Evolutionary conservation across 2,797 vertebrate genomes (phyloP), one percentile per base, ranked within the genome.

Genomic region (Threskiornis aethiopicus): DNA sequence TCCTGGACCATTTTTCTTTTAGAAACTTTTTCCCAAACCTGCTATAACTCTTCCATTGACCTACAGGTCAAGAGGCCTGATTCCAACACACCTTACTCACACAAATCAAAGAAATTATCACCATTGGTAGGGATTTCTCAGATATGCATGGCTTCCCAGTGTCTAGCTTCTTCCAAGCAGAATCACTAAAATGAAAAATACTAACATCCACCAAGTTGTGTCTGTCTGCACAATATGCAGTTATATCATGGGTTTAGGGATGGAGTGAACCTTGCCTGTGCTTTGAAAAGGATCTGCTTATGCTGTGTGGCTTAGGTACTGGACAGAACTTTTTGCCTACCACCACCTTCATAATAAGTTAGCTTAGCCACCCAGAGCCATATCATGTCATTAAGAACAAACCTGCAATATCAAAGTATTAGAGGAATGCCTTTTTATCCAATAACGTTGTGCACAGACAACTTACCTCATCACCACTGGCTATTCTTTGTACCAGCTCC

Each of bases 391-490:
- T 47, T 62, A 95, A 58, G 16, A 79, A 72, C 46, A 55, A 52
- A 41, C 14, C 13, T 42, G 26, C 33, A 89, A 22, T 57, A 82
- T 33, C 42, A 86, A 71, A 82, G 31, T 37, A 67, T 47, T 54
- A 59, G 83, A 96, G 33, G 21, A 88, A 81, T 1, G 8, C 4
- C 22, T 69, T 49, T 76, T 87, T 33, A 71, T 46, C 55, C 57
- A 70, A 4, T 13, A 69, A 44, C 15, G 52, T 22, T 52, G 28
- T 64, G 62, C 35, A n/a, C n/a, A 78, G 55, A 33, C 29, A 89
- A 96, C 99, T 94, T 85, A 99, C 99, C 99, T 99, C 99, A 59
- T 99, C 99, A 13, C 98, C 98, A 16, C 95, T 98, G 96, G 98
- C 96, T 82, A 99, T 98, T 51, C 98, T 98, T 82, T 99, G 99